Percentiles rank a stretch among this genome's conserved stretches.
phyloP scores from a whole-genome alignment of 1,140 invertebrate species.

The Pteromalus puparum region DNA sequence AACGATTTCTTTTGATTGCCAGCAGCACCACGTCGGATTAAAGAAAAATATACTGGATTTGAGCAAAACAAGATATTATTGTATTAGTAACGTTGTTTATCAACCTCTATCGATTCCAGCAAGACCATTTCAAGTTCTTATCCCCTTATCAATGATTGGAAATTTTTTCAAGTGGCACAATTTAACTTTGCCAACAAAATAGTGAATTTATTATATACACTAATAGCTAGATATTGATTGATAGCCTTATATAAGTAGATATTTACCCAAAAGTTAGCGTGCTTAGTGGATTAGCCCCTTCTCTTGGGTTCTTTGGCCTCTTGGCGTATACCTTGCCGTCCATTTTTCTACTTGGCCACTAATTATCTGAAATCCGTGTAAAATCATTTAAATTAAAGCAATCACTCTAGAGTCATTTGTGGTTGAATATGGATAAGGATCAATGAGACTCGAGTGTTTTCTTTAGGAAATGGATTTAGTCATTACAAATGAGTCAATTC shows the following conservation, averaged over 20 bases:
- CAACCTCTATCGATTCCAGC: constrained; percentile 52
- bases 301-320: constrained; percentile 75
- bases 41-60: not conserved
- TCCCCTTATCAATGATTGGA: constrained; percentile 28
- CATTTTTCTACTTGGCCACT: constrained; percentile 64
- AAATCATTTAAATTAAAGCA: too few species aligned
- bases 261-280: constrained; percentile 77
- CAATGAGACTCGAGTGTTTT: not conserved
- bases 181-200: constrained; percentile 15
- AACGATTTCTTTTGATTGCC: not conserved
- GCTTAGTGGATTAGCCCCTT: constrained; percentile 76
- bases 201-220: not conserved
- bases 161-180: constrained; percentile 24
- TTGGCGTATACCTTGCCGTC: constrained; percentile 71
- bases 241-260: not conserved
- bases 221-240: not conserved
- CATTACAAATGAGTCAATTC: not conserved
- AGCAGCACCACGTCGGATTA: not conserved
- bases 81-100: constrained; percentile 53
- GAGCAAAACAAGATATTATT: constrained; percentile 14
- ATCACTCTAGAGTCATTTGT: too few species aligned
- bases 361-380: constrained; percentile 22
- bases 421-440: too few species aligned
- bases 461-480: not conserved
- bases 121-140: constrained; percentile 10